These are phyloP conservation scores for Mythimna vitellina DNA, from an alignment of 2,888 invertebrate genomes.

Conservation along the genomic window DNA sequence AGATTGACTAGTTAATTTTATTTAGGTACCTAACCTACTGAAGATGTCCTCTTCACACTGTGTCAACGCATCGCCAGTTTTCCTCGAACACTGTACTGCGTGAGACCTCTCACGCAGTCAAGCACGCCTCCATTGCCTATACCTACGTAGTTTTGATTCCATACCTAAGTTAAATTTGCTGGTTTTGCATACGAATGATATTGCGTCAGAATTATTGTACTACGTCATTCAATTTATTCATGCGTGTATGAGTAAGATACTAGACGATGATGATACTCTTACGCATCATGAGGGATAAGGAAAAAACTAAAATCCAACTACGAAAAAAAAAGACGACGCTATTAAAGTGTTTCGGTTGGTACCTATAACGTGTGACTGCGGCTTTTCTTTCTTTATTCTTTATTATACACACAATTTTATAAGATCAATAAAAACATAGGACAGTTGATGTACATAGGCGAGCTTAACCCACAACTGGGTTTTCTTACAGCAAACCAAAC, in stretches of 20 bases:
- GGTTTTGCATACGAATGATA: conserved; percentile 44
- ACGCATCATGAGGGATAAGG: conserved; percentile 1
- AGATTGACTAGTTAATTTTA: no score
- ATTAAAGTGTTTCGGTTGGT: no score
- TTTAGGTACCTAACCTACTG: neutral
- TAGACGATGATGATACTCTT: conserved; percentile 13
- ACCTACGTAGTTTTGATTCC: conserved; percentile 16
- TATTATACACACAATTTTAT: no score
- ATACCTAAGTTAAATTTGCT: conserved; percentile 2
- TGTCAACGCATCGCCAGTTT: conserved; percentile 21
- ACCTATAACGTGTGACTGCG: no score
- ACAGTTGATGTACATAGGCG: no score
- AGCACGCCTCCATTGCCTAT: neutral
- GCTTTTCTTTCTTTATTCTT: no score
- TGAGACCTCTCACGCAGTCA: conserved; percentile 42
- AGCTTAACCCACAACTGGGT: no score
- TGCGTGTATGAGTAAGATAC: conserved; percentile 18
- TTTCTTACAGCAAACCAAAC: no score
- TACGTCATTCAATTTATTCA: conserved; percentile 28
- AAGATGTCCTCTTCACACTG: neutral
- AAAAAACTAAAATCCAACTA: neutral
- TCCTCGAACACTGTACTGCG: conserved; percentile 40
- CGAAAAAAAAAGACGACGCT: no score
- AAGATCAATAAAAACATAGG: no score
- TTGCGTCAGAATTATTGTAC: conserved; percentile 18